Percentiles rank a stretch among this genome's conserved stretches.
Conservation (phyloP, 1,140 invertebrate species). For the Dinoponera quadriceps region DNA sequence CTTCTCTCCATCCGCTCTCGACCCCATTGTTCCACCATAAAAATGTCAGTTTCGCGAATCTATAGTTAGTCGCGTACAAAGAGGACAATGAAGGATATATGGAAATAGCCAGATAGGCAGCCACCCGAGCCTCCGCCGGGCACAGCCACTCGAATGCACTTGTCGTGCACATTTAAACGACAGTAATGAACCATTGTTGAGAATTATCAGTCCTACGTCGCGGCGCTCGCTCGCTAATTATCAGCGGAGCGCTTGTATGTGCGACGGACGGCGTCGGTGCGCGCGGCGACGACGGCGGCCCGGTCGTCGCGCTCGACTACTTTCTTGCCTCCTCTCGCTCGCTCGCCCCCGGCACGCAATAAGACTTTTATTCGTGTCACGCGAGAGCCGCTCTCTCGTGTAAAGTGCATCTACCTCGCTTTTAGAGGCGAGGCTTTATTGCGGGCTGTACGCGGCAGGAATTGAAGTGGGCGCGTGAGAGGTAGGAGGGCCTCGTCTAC, state of each 20-base stretch:
- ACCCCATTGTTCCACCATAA: conserved; percentile 83
- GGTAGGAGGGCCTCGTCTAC: conserved; percentile 26
- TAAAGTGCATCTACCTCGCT: conserved; percentile 61
- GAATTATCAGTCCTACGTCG: conserved; percentile 82
- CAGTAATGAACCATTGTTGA: conserved; percentile 83
- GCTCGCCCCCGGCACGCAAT: conserved; percentile 1
- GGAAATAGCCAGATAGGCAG: conserved; percentile 82
- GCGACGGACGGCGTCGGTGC: conserved; percentile 17
- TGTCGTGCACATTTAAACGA: conserved; percentile 83
- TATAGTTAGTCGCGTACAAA: conserved; percentile 83
- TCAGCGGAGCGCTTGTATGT: conserved; percentile 68
- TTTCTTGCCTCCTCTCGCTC: conserved; percentile 54
- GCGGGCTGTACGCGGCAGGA: conserved; percentile 59
- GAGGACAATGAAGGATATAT: conserved; percentile 84
- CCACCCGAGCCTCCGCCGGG: conserved; percentile 46
- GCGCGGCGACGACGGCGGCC: conserved; percentile 8
- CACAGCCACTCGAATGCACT: conserved; percentile 82
- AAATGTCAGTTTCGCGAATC: conserved; percentile 83
- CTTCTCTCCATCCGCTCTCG: conserved; percentile 54
- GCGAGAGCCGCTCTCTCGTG: conserved; percentile 53
- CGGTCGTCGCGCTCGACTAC: conserved; percentile 58
- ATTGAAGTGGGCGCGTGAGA: conserved; percentile 50
- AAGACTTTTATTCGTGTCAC: conserved; percentile 59
- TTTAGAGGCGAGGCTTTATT: conserved; percentile 57
- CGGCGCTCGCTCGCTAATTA: conserved; percentile 80